Conservation (phyloP, 2,113 vertebrate species). For the Platichthys flesus region DNA sequence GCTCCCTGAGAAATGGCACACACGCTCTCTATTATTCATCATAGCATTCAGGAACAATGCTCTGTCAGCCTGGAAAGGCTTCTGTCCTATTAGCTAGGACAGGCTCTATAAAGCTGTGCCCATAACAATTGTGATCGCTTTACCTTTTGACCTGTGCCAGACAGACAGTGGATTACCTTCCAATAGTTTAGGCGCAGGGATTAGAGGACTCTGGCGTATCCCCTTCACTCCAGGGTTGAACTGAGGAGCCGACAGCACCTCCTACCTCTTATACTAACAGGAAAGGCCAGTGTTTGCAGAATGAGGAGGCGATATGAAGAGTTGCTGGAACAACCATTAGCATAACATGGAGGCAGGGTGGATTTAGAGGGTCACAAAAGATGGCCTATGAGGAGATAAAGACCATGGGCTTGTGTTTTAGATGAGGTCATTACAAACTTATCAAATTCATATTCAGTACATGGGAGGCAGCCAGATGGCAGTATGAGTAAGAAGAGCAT, state of each 20-base stretch:
- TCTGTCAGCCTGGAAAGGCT: slow-evolving; percentile 26
- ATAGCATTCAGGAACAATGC: slow-evolving; percentile 40
- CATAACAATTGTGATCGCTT: slow-evolving; percentile 67
- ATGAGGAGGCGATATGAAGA: slow-evolving; percentile 43
- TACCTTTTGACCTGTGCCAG: slow-evolving; percentile 71
- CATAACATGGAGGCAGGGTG: slow-evolving; percentile 19
- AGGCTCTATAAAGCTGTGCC: slow-evolving; percentile 47
- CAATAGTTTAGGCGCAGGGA: slow-evolving; percentile 63
- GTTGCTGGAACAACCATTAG: slow-evolving; percentile 36
- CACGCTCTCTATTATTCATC: slow-evolving; percentile 45
- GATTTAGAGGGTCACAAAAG: slow-evolving; percentile 29
- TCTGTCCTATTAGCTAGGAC: slow-evolving; percentile 52
- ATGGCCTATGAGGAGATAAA: slow-evolving; percentile 15
- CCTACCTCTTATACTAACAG: slow-evolving; percentile 56
- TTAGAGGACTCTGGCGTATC: slow-evolving; percentile 60
- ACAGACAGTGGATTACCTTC: slow-evolving; percentile 66
- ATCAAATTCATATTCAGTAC: neutral
- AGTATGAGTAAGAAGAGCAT: slow-evolving; percentile 5
- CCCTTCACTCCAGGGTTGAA: slow-evolving; percentile 58
- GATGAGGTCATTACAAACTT: neutral
- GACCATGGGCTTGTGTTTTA: neutral
- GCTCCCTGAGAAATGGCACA: slow-evolving; percentile 21
- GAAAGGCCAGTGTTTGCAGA: slow-evolving; percentile 48
- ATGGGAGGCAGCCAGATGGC: slow-evolving; percentile 22
- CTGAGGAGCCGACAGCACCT: slow-evolving; percentile 56